Conservation (phyloP, 2,113 vertebrate genomes). For the Corythoichthys haematopterus region DNA sequence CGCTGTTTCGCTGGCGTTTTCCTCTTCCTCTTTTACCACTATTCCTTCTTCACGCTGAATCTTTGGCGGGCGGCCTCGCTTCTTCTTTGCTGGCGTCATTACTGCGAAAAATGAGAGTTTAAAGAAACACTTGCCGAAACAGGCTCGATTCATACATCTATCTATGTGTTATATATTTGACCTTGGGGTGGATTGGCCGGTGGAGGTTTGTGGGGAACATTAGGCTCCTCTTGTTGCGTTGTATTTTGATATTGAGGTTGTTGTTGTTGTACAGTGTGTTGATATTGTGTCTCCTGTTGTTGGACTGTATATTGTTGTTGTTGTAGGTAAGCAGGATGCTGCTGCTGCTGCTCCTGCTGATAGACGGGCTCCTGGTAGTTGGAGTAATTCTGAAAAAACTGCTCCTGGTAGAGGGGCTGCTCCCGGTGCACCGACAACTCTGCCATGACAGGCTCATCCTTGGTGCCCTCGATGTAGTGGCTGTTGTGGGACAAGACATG, state of each 20-base stretch:
- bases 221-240: slow-evolving; percentile 8
- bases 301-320: slow-evolving; percentile 24
- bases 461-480: slow-evolving; percentile 46
- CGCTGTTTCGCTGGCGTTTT: slow-evolving; percentile 59
- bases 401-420: slow-evolving; percentile 40
- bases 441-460: slow-evolving; percentile 55
- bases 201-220: slow-evolving; percentile 26
- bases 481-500: slow-evolving; percentile 46
- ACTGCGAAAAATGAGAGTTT: slow-evolving; percentile 1
- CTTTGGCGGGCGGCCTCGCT: slow-evolving; percentile 78
- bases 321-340: slow-evolving; percentile 18
- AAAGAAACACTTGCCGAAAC: neutral
- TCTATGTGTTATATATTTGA: slow-evolving; percentile 4
- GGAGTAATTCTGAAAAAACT: slow-evolving; percentile 37
- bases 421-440: slow-evolving; percentile 64
- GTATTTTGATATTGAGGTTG: neutral
- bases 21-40: slow-evolving; percentile 79
- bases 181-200: slow-evolving; percentile 39
- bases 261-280: neutral
- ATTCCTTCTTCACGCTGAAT: slow-evolving; percentile 72
- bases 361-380: slow-evolving; percentile 38
- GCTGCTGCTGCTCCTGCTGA: slow-evolving; percentile 38
- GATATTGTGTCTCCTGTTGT: neutral
- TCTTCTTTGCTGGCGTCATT: slow-evolving; percentile 79
- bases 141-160: neutral